Evolutionary conservation across 2,797 vertebrate genomes (phyloP).

Genomic region (Sebastes vulpes): DNA sequence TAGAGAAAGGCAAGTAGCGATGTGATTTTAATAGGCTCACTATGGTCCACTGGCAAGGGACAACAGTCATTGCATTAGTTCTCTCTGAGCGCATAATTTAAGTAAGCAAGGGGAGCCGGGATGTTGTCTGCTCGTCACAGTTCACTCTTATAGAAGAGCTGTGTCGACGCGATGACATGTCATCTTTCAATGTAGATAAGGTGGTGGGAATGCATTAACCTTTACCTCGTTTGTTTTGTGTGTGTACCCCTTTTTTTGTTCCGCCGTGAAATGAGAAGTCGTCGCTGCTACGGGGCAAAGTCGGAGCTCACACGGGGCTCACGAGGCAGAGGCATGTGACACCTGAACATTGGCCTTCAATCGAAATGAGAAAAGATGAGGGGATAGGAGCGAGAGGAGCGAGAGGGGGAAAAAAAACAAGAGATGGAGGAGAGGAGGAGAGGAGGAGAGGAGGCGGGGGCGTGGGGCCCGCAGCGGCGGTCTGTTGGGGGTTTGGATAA

Average conservation of each 20-base stretch:
- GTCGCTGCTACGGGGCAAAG: conserved; percentile 47
- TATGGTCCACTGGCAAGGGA: conserved; percentile 69
- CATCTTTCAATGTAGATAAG: conserved; percentile 70
- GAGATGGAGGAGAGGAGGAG: background rate
- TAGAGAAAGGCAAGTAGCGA: conserved; percentile 50
- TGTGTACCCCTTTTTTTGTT: conserved; percentile 61
- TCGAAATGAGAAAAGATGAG: conserved; percentile 71
- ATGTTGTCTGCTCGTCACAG: conserved; percentile 44
- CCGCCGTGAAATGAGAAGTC: conserved; percentile 60
- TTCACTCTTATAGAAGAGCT: conserved; percentile 29
- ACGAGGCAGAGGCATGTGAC: conserved; percentile 47
- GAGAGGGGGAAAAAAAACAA: background rate
- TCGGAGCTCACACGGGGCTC: conserved; percentile 50
- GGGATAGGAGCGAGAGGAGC: background rate
- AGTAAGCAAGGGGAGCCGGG: conserved; percentile 42
- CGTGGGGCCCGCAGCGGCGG: background rate
- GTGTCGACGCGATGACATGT: conserved; percentile 32
- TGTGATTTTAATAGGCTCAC: conserved; percentile 78
- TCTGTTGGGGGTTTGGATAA: conserved; percentile 49
- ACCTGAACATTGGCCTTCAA: conserved; percentile 68
- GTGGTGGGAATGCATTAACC: conserved; percentile 81
- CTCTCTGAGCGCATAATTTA: conserved; percentile 59
- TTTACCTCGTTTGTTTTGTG: conserved; percentile 77
- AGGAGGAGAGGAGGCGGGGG: too few relatives aligned
- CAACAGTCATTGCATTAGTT: conserved; percentile 66